A percentile compares a stretch with the other conserved stretches of the same genome.
Conservation (phyloP, 1,140 invertebrate species). For the Bradysia coprophila region DNA sequence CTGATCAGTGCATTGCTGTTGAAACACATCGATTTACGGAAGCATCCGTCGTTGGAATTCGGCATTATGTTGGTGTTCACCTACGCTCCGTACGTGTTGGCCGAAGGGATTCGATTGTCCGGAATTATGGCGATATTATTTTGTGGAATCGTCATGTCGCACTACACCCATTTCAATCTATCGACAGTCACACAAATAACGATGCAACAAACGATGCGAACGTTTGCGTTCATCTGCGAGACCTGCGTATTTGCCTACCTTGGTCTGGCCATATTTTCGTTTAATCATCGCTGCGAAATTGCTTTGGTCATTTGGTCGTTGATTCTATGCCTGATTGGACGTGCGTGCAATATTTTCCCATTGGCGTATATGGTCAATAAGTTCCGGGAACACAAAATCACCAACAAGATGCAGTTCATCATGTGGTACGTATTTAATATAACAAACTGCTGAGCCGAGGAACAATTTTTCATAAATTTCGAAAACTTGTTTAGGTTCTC, state of each 20-base stretch:
- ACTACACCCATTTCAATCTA: conserved; percentile 97
- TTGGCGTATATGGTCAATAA: conserved; percentile 83
- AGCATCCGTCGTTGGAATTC: conserved; percentile 96
- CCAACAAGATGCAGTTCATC: conserved; percentile 96
- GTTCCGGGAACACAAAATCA: conserved; percentile 95
- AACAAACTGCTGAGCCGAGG: too few relatives aligned
- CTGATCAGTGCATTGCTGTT: conserved; percentile 82
- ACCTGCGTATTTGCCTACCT: conserved; percentile 99
- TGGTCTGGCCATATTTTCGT: conserved; percentile 93
- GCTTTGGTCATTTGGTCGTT: conserved; percentile 86
- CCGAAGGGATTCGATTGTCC: conserved; percentile 90
- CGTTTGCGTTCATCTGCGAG: conserved; percentile 93
- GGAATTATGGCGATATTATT: conserved; percentile 98
- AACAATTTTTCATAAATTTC: too few relatives aligned
- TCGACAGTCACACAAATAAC: conserved; percentile 98
- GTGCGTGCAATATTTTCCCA: conserved; percentile 95
- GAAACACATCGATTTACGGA: conserved; percentile 91
- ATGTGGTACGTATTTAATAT: too few relatives aligned
- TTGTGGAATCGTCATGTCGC: conserved; percentile 98
- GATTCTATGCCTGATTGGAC: conserved; percentile 75
- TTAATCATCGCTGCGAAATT: conserved; percentile 65
- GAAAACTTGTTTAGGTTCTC: too few relatives aligned
- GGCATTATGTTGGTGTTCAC: conserved; percentile 97
- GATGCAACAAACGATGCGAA: conserved; percentile 97
- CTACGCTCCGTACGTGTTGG: conserved; percentile 93